Conservation (phyloP, 1,140 invertebrate genomes). For the Pseudomyrmex sp. region DNA sequence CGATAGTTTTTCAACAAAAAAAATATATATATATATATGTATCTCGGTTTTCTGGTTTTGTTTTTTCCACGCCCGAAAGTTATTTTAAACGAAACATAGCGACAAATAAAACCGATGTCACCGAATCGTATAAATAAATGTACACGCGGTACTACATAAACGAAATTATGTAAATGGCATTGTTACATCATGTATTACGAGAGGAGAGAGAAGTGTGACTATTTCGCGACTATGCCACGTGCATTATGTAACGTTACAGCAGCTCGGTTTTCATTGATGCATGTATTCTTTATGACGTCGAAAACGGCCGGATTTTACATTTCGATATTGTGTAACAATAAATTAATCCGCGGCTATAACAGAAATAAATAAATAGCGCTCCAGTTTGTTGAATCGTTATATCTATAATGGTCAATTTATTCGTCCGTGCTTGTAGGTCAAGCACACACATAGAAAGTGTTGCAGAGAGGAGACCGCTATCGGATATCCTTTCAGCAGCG, state of each 20-base stretch:
- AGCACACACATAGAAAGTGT: background rate
- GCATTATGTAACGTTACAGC: conserved; percentile 42
- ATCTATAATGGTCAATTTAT: conserved; percentile 46
- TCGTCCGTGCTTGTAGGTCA: conserved; percentile 43
- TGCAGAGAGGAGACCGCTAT: background rate
- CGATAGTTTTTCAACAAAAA: background rate
- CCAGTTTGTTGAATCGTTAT: conserved; percentile 48
- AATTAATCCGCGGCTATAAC: conserved; percentile 30
- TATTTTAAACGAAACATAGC: background rate
- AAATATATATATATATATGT: background rate
- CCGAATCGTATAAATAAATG: conserved; percentile 1
- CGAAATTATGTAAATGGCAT: conserved; percentile 39
- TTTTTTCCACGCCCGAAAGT: background rate
- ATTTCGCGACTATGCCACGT: conserved; percentile 29
- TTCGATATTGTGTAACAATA: conserved; percentile 19
- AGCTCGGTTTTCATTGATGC: conserved; percentile 47
- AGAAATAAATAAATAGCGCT: conserved; percentile 49
- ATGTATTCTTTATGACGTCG: conserved; percentile 31
- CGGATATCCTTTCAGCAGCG: background rate
- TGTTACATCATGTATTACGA: conserved; percentile 38
- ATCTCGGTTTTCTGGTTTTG: no score
- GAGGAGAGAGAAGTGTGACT: conserved; percentile 8
- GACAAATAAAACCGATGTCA: background rate
- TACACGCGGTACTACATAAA: no score
- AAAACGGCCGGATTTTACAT: background rate